These are phyloP conservation scores for Tenebrosternarchus preto DNA, from an alignment of 2,113 vertebrate species.

Conservation along the genomic window DNA sequence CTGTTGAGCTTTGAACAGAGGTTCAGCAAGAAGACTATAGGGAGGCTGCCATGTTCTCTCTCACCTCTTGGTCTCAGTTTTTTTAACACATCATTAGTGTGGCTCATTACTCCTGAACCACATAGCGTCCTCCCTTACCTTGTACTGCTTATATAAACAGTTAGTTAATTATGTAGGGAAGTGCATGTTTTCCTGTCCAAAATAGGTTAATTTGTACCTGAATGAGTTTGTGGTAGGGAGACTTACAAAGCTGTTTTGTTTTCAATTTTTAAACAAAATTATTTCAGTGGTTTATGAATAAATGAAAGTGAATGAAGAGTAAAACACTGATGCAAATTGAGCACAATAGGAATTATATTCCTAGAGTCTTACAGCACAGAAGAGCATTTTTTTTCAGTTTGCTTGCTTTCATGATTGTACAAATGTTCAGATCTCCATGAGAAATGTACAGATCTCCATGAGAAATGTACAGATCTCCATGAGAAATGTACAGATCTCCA, in stretches of 20 bases:
- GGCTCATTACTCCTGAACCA: background rate
- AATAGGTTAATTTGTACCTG: too few species aligned
- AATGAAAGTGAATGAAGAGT: background rate
- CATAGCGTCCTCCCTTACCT: background rate
- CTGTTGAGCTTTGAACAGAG: background rate
- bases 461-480: background rate
- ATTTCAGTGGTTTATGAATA: background rate
- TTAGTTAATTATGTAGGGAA: too few species aligned
- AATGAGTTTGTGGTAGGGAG: too few species aligned
- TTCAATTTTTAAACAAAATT: too few species aligned
- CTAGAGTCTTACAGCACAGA: background rate
- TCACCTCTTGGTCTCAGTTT: background rate
- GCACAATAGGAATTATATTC: background rate
- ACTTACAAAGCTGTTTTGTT: too few species aligned
- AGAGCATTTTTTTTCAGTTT: background rate
- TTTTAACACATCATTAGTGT: constrained; percentile 1
- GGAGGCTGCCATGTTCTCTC: background rate
- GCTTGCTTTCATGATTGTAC: background rate
- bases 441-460: background rate
- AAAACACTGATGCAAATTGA: constrained; percentile 1
- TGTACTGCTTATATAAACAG: background rate
- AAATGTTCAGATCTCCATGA: background rate
- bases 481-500: background rate
- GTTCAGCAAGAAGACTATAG: background rate
- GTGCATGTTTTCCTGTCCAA: too few species aligned